Evolutionary conservation across 2,113 vertebrate genomes (phyloP).

Genomic region (Notiomystis cincta): DNA sequence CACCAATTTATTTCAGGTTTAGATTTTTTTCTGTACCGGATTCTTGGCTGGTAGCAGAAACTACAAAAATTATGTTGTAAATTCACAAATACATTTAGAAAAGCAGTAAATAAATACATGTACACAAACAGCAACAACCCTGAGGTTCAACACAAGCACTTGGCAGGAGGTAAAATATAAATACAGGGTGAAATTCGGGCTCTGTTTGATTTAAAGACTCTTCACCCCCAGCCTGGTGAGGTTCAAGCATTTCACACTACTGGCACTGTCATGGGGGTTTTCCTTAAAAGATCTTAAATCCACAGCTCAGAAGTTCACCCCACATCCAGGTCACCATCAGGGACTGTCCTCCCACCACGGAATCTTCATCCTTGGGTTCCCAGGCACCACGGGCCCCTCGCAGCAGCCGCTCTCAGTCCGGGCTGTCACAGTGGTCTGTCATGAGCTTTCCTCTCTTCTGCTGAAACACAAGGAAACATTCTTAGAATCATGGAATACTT

Average conservation of each 20-base stretch:
- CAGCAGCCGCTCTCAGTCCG: not conserved
- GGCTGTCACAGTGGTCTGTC: conserved; percentile 27
- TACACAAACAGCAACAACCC: not conserved
- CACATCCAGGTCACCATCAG: not conserved
- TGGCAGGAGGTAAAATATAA: not conserved
- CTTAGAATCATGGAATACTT: not conserved
- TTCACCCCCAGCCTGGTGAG: not conserved
- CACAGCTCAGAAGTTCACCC: not conserved
- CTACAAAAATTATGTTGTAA: not conserved
- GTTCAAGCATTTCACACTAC: not conserved
- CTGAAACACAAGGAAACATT: not conserved
- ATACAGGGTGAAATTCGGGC: not conserved
- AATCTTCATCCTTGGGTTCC: not conserved
- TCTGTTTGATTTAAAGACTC: not conserved
- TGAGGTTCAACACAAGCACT: not conserved
- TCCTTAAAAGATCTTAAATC: not conserved
- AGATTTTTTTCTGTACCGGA: not conserved
- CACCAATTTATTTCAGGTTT: not conserved
- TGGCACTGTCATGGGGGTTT: not conserved
- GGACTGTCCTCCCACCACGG: not conserved
- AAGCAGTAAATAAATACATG: not conserved
- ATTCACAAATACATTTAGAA: not conserved
- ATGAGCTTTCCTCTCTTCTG: not conserved
- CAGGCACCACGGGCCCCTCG: fast-evolving
- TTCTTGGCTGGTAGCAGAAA: not conserved